Percentiles rank a stretch among this genome's conserved stretches.
These are phyloP conservation scores for Drosophila tripunctata DNA, from an alignment of 2,888 invertebrate genomes.

Conservation along the genomic window DNA sequence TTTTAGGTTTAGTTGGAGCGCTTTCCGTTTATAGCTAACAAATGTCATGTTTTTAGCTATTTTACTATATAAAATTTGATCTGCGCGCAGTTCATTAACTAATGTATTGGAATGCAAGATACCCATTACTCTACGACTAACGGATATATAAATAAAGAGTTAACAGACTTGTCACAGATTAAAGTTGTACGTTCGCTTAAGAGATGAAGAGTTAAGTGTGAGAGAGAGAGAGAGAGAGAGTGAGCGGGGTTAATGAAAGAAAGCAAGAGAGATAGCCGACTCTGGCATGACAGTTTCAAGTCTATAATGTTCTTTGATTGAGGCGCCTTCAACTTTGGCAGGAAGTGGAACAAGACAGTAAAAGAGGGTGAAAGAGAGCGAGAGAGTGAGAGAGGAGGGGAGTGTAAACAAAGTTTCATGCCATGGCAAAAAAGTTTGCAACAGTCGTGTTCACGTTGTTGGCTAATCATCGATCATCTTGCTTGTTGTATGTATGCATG, in stretches of 20 bases:
- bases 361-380: too few species aligned
- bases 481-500: too few species aligned
- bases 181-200: background rate
- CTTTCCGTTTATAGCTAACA: too few species aligned
- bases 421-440: background rate
- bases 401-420: background rate
- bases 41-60: too few species aligned
- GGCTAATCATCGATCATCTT: slow-evolving; percentile 20
- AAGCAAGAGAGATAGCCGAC: too few species aligned
- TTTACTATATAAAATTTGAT: too few species aligned
- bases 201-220: background rate
- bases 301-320: slow-evolving; percentile 13
- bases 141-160: slow-evolving; percentile 1
- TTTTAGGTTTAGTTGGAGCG: too few species aligned
- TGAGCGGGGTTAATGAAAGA: too few species aligned
- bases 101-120: too few species aligned
- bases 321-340: background rate
- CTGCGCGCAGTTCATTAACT: too few species aligned
- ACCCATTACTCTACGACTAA: background rate
- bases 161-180: slow-evolving; percentile 1
- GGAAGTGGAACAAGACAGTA: background rate
- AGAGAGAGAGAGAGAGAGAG: background rate
- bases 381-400: background rate
- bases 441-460: slow-evolving; percentile 10
- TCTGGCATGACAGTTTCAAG: slow-evolving; percentile 31